Percentiles rank a stretch among this genome's conserved stretches.
These are phyloP conservation scores for Idaea dimidiata DNA, from an alignment of 2,888 invertebrate genomes.

Conservation along the genomic window DNA sequence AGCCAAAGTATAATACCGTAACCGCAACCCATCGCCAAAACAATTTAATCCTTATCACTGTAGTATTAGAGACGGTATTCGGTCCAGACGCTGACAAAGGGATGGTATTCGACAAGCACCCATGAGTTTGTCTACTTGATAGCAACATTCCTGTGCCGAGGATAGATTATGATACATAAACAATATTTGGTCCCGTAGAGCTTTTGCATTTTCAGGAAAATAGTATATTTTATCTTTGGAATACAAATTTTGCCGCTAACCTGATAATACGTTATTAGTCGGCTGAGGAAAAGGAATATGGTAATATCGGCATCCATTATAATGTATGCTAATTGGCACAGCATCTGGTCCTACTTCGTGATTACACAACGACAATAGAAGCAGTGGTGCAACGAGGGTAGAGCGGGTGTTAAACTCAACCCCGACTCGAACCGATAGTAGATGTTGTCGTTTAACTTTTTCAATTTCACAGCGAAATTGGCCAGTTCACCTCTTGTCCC, in stretches of 20 bases:
- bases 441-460: slow-evolving; percentile 59
- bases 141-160: slow-evolving; percentile 36
- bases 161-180: slow-evolving; percentile 36
- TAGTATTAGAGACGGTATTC: slow-evolving; percentile 19
- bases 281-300: not conserved
- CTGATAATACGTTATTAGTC: not conserved
- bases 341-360: not conserved
- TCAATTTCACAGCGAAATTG: slow-evolving; percentile 60
- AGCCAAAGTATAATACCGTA: slow-evolving; percentile 24
- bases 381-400: slow-evolving; percentile 4
- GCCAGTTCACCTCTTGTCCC: slow-evolving; percentile 43
- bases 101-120: slow-evolving; percentile 29
- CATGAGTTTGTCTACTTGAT: slow-evolving; percentile 37
- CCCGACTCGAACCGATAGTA: slow-evolving; percentile 44
- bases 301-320: not conserved
- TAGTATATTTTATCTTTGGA: not conserved
- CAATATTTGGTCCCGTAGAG: slow-evolving; percentile 30
- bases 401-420: slow-evolving; percentile 1
- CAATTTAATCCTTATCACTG: slow-evolving; percentile 22
- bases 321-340: slow-evolving; percentile 1
- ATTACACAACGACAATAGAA: slow-evolving; percentile 5
- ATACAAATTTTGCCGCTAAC: not conserved
- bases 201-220: not conserved
- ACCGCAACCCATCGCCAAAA: slow-evolving; percentile 18
- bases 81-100: slow-evolving; percentile 4